A percentile compares a stretch with the other conserved stretches of the same genome.
These are phyloP conservation scores for Acanthurus lineatus DNA, from an alignment of 2,797 vertebrate genomes.

Conservation along the genomic window DNA sequence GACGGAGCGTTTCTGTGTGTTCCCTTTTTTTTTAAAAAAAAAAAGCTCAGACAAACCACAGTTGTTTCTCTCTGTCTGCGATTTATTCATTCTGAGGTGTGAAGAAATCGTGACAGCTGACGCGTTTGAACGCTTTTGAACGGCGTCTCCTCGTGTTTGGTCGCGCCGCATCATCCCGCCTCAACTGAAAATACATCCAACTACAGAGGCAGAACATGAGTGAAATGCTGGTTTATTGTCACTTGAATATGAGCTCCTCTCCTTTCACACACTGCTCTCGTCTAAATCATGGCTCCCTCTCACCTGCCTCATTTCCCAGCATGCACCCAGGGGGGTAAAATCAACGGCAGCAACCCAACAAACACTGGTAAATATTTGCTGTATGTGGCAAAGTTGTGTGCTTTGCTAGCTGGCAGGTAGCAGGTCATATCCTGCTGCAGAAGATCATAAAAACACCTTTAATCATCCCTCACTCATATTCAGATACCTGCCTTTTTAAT, in stretches of 20 bases:
- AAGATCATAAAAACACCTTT: not conserved
- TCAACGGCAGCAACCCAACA: slow-evolving; percentile 38
- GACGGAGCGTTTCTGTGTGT: slow-evolving; percentile 12
- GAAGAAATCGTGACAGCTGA: slow-evolving; percentile 42
- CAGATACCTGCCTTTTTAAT: not conserved
- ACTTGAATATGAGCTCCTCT: slow-evolving; percentile 10
- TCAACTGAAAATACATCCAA: slow-evolving; percentile 32
- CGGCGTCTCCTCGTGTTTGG: slow-evolving; percentile 48
- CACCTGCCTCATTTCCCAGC: slow-evolving; percentile 23
- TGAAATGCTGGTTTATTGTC: slow-evolving; percentile 22
- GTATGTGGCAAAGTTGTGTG: not conserved
- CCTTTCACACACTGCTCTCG: not conserved
- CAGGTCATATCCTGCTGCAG: not conserved
- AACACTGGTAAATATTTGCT: slow-evolving; percentile 37
- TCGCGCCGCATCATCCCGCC: slow-evolving; percentile 23
- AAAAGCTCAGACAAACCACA: slow-evolving; percentile 6
- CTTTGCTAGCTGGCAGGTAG: not conserved
- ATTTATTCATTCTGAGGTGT: slow-evolving; percentile 47
- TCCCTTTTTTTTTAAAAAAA: slow-evolving; percentile 1
- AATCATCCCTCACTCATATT: not conserved
- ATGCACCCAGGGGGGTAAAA: slow-evolving; percentile 35
- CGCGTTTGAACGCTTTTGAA: slow-evolving; percentile 33
- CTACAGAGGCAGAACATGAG: slow-evolving; percentile 19
- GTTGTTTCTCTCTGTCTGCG: slow-evolving; percentile 34
- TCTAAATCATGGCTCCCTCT: slow-evolving; percentile 37